Base-by-base conservation (phyloP, 2,113 vertebrate species). In the Dryoscopus gambensis region DNA sequence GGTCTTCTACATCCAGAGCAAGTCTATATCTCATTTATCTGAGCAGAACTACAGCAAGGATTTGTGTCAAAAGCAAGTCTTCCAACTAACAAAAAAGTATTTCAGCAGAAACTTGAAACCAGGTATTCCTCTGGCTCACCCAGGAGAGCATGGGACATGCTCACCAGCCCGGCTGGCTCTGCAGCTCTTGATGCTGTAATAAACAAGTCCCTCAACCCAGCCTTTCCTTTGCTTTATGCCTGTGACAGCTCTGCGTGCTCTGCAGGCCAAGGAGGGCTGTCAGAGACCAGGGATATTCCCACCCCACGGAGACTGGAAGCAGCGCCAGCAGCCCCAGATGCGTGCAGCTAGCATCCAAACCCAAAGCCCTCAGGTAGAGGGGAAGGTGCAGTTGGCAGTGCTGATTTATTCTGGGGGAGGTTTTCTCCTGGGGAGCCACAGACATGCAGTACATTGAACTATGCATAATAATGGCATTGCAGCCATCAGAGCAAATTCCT, bases 1-100 rank as follows among this genome's bases (percentile, higher is more conserved):
- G 10, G 21, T 64, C 33, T 47, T 23, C 28, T 50, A 15, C 0
- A 0, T 13, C 27, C 65, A 81, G 42, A 3, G 0, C 0, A 1
- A 77, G n/a, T 16, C 25, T 47, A 4, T 39, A 37, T 64, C 69
- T 84, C 53, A 44, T 37, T 73, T 46, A 20, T 50, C 31, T 78
- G n/a, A 75, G 25, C 60, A 42, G 15, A 31, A 55, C 15, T 78
- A 39, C 47, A 55, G 15, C 53, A 37, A 65, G 5, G 16, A 59
- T 18, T 55, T 44, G 2, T 39, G 73, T 46, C 62, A 46, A 53
- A 74, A 82, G 9, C 7, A 5, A 15, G 7, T 39, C 35, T 76
- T 92, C 53, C 42, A 68, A 69, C 46, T 10, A 25, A 46, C 33
- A 47, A 44, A 52, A 40, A 39, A 11, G 3, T 62, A 11, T 71